phyloP scores from a whole-genome alignment of 2,888 invertebrate species.

The Aspidapion aeneum region DNA sequence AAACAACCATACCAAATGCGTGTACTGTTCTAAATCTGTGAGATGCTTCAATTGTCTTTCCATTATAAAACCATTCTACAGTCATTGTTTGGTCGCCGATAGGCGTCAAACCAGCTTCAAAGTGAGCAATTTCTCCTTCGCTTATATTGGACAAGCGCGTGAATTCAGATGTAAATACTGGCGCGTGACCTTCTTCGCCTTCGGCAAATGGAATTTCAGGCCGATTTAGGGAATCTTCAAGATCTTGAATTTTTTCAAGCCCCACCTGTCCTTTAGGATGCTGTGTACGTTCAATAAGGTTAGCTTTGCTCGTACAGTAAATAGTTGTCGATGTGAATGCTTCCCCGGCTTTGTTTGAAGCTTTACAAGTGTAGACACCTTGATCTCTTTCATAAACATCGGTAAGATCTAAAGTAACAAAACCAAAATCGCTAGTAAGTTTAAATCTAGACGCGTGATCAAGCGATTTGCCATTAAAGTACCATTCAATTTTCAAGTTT shows the following conservation, averaged over 20 bases:
- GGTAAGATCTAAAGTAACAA: conserved; percentile 88
- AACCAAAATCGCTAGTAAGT: conserved; percentile 93
- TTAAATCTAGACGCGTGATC: conserved; percentile 89
- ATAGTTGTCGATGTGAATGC: conserved; percentile 90
- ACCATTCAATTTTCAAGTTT: conserved; percentile 89
- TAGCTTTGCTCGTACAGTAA: conserved; percentile 77
- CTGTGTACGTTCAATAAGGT: conserved; percentile 82
- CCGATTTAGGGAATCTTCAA: conserved; percentile 80
- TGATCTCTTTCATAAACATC: conserved; percentile 92
- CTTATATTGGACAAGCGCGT: conserved; percentile 77
- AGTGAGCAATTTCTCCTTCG: conserved; percentile 96
- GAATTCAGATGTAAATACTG: conserved; percentile 85
- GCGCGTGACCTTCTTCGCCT: conserved; percentile 78
- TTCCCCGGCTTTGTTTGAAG: conserved; percentile 83
- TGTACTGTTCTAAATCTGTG: conserved; percentile 91
- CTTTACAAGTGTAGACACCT: conserved; percentile 91
- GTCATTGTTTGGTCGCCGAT: conserved; percentile 91
- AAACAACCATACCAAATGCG: conserved; percentile 95
- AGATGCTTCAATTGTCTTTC: conserved; percentile 80
- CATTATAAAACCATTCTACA: conserved; percentile 96
- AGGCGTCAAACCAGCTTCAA: conserved; percentile 94
- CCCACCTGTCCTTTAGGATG: conserved; percentile 96
- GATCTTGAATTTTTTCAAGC: conserved; percentile 83
- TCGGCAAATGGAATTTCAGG: conserved; percentile 66
- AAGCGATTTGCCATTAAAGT: conserved; percentile 84